Base-by-base conservation (phyloP, 1,140 invertebrate genomes). In the Melipona quadrifasciata region DNA sequence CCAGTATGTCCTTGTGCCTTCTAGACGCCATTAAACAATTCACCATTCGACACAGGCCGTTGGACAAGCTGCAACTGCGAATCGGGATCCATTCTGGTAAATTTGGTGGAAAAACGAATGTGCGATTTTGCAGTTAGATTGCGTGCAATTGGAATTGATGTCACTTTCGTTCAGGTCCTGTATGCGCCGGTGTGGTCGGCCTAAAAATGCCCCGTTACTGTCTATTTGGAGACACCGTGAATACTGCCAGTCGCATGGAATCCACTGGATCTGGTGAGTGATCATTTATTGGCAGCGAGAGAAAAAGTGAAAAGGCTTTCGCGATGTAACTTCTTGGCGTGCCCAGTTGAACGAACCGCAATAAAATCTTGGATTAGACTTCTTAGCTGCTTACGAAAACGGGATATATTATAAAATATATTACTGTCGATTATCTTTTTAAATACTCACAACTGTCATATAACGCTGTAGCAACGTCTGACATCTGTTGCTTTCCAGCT, bases 241-340 rank as follows among this genome's bases (percentile, higher is more conserved):
- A 99, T 93, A 99, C 98, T 0, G 98, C 98, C 0, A 98, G 97
- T 39, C 95, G 98, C 74, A 99, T 99, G 98, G 98, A 99, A 95
- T 99, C 98, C 0, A 98, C 97, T 58, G 98, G 98, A 57, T 95
- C 96, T 86, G 95, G 96, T 97, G 91, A 95, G 94, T 93, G 31
- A 31, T 67, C 70, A 34, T 31, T 5, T n/a, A 61, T 61, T 61
- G 24, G 11, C 58, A 61, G 24, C 21, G 0, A n/a, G 24, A 6
- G 8, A 19, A 10, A 3, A 19, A 67, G 8, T 31, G 2, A 19
- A 14, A 21, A 34, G 27, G 57, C 10, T 24, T 11, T 11, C 19
- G 11, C 19, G 11, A 58, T 58, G 19, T 21, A 57, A 57, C 19
- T 57, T 57, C 19, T 0, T 8, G 55, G 10, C 8, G 55, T 19